These are phyloP conservation scores for Xanthia togata DNA, from an alignment of 2,888 invertebrate genomes.

Conservation along the genomic window DNA sequence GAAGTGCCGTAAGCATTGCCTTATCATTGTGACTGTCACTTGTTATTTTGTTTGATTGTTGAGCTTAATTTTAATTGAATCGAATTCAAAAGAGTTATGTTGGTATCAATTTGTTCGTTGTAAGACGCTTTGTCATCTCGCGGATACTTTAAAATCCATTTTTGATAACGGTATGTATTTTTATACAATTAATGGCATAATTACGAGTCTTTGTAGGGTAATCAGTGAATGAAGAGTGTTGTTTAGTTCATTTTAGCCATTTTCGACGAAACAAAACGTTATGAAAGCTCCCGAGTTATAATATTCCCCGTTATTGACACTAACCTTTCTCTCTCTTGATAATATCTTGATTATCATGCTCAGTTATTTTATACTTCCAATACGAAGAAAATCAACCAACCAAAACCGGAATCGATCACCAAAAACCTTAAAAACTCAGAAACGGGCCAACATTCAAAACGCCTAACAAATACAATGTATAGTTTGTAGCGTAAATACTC, in stretches of 20 bases:
- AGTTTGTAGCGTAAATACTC: constrained; percentile 72
- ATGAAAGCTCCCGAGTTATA: no score
- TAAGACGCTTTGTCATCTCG: no score
- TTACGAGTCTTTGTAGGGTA: background rate
- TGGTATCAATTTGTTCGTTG: background rate
- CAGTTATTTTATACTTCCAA: background rate
- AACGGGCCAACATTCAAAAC: constrained; percentile 50
- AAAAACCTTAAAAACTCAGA: constrained; percentile 31
- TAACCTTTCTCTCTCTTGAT: no score
- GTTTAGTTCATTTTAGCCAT: background rate
- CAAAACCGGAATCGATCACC: constrained; percentile 19
- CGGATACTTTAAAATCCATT: background rate
- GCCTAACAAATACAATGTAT: constrained; percentile 71
- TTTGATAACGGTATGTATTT: no score
- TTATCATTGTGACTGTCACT: no score
- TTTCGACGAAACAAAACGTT: background rate
- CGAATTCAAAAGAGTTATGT: background rate
- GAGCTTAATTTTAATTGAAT: background rate
- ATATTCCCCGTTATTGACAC: no score
- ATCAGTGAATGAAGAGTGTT: background rate
- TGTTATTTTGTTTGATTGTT: no score
- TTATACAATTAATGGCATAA: background rate
- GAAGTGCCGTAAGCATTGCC: no score
- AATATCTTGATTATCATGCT: background rate
- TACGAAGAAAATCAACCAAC: constrained; percentile 8